These are phyloP conservation scores for Protobothrops mucrosquamatus DNA, from an alignment of 2,113 vertebrate species.

Conservation along the genomic window DNA sequence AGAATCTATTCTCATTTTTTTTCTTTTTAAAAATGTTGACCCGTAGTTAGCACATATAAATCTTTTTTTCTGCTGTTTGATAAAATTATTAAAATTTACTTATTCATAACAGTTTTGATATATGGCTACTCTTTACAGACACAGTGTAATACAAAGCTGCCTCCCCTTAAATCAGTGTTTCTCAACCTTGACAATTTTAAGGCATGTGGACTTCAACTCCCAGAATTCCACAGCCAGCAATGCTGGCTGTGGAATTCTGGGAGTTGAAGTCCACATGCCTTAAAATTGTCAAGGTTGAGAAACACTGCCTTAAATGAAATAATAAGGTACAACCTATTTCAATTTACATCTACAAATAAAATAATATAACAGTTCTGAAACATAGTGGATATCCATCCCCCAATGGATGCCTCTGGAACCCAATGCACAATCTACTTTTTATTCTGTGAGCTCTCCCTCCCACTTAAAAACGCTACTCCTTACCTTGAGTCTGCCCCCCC, in stretches of 20 bases:
- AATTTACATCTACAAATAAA: background rate
- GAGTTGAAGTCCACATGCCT: too few species aligned
- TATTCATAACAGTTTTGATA: background rate
- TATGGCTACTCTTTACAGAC: rapidly evolving
- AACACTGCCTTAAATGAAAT: background rate
- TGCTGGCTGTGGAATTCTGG: too few species aligned
- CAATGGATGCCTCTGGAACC: background rate
- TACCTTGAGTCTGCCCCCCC: slow-evolving; percentile 36
- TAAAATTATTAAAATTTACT: background rate
- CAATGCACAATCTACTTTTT: background rate
- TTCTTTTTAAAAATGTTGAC: background rate
- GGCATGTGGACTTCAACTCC: too few species aligned
- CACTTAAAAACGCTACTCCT: background rate
- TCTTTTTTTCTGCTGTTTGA: background rate
- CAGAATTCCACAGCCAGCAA: too few species aligned
- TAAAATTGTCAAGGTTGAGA: too few species aligned
- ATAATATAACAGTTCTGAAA: background rate
- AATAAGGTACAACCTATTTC: background rate
- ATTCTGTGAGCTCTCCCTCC: background rate
- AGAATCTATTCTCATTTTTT: background rate
- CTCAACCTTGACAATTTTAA: too few species aligned
- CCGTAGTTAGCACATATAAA: background rate
- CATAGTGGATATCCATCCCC: background rate
- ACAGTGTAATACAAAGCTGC: background rate
- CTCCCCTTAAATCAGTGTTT: background rate